Evolutionary conservation across 2,888 invertebrate genomes (phyloP).

Genomic region (Tipula unca): DNA sequence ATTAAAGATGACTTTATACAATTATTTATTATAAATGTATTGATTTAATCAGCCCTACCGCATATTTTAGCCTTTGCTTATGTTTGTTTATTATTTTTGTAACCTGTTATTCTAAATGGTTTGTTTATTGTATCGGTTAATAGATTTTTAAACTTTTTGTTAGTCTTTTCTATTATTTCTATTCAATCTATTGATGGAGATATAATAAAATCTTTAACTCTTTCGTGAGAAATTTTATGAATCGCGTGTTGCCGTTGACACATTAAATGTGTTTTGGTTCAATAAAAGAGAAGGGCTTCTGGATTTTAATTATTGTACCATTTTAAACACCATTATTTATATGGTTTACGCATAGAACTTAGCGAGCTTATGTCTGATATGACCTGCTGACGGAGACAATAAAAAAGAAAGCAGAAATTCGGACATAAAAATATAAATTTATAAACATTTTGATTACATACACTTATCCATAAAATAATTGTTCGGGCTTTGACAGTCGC

Average conservation of each 20-base stretch:
- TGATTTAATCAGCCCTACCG: constrained; percentile 14
- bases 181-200: background rate
- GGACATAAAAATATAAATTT: too few relatives aligned
- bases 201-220: background rate
- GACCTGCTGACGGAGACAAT: too few relatives aligned
- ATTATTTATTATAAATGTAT: background rate
- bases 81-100: background rate
- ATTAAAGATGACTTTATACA: constrained; percentile 14
- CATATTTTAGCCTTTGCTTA: background rate
- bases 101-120: constrained; percentile 14
- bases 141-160: background rate
- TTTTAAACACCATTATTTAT: too few relatives aligned
- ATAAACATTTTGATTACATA: too few relatives aligned
- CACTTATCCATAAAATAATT: too few relatives aligned
- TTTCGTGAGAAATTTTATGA: background rate
- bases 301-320: too few relatives aligned
- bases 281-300: background rate
- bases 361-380: too few relatives aligned
- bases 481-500: too few relatives aligned
- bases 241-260: background rate
- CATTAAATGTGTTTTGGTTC: background rate
- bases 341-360: too few relatives aligned
- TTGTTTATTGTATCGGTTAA: background rate
- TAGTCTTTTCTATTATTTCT: background rate
- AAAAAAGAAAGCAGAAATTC: too few relatives aligned